A percentile compares a stretch with the other conserved stretches of the same genome.
Evolutionary conservation across 2,113 vertebrate species (phyloP).

Genomic region (Ursus arctos): DNA sequence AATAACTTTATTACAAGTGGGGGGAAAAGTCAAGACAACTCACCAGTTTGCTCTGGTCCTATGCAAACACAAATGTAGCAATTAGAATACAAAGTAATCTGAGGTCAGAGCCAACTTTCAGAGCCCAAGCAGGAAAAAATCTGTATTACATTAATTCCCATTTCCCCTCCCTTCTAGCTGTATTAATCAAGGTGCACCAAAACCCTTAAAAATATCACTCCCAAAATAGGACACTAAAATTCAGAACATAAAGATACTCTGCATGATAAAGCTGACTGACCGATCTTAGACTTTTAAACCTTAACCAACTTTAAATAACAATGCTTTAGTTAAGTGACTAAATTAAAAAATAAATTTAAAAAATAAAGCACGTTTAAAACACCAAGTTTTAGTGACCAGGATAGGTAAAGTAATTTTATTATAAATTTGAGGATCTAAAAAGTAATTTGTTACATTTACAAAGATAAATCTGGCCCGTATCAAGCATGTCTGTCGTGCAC

Average conservation of each 20-base stretch:
- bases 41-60: neutral
- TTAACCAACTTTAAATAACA: neutral
- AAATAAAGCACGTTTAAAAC: conserved; percentile 66
- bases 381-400: conserved; percentile 9
- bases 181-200: neutral
- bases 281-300: neutral
- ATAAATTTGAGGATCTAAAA: conserved; percentile 60
- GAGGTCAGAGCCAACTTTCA: neutral
- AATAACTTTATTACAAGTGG: neutral
- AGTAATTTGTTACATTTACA: conserved; percentile 60
- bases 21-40: neutral
- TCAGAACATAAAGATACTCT: neutral
- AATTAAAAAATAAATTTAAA: conserved; percentile 38
- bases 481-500: neutral
- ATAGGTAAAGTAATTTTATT: conserved; percentile 68
- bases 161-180: neutral
- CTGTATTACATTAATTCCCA: neutral
- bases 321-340: conserved; percentile 6
- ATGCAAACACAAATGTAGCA: neutral
- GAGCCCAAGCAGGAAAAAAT: neutral
- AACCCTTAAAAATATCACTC: neutral
- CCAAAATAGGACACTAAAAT: neutral
- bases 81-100: neutral
- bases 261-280: neutral
- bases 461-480: conserved; percentile 35